phyloP scores from a whole-genome alignment of 2,797 vertebrate species.

The Sebastes iracundus region DNA sequence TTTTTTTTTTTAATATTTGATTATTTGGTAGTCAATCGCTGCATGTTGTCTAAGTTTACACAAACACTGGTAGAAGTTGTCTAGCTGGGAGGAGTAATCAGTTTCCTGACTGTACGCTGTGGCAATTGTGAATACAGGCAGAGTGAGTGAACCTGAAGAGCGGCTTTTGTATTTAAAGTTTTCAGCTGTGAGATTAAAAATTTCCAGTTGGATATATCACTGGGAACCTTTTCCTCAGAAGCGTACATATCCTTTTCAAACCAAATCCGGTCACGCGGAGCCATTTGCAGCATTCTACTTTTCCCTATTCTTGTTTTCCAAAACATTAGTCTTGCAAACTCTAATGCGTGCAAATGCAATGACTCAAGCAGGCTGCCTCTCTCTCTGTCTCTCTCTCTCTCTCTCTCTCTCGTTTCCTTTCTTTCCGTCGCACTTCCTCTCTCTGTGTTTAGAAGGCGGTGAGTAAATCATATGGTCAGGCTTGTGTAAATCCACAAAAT shows the following conservation, averaged over 20 bases:
- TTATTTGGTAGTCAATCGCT: background rate
- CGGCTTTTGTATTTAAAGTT: conserved; percentile 81
- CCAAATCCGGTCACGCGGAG: conserved; percentile 80
- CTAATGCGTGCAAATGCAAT: conserved; percentile 83
- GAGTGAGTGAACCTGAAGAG: conserved; percentile 70
- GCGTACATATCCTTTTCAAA: conserved; percentile 77
- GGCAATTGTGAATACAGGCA: conserved; percentile 62
- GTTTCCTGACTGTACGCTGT: conserved; percentile 55
- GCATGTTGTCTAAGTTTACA: conserved; percentile 35
- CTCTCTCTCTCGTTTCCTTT: conserved; percentile 42
- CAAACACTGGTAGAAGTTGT: conserved; percentile 30
- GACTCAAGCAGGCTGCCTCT: conserved; percentile 71
- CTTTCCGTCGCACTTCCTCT: conserved; percentile 56
- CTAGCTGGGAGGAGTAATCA: conserved; percentile 50
- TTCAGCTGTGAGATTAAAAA: conserved; percentile 83
- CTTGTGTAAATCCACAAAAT: conserved; percentile 83
- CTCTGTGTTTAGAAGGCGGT: conserved; percentile 74
- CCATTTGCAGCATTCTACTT: conserved; percentile 72
- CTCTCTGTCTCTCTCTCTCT: conserved; percentile 9
- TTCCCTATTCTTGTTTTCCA: conserved; percentile 83
- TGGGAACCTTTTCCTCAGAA: conserved; percentile 70
- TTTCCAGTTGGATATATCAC: conserved; percentile 76
- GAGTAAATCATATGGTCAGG: conserved; percentile 83
- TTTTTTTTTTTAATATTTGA: background rate
- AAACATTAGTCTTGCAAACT: conserved; percentile 85